Evolutionary conservation across 2,113 vertebrate genomes (phyloP), one percentile per base, ranked within the genome.

Genomic region (Micronycteris hirsuta): DNA sequence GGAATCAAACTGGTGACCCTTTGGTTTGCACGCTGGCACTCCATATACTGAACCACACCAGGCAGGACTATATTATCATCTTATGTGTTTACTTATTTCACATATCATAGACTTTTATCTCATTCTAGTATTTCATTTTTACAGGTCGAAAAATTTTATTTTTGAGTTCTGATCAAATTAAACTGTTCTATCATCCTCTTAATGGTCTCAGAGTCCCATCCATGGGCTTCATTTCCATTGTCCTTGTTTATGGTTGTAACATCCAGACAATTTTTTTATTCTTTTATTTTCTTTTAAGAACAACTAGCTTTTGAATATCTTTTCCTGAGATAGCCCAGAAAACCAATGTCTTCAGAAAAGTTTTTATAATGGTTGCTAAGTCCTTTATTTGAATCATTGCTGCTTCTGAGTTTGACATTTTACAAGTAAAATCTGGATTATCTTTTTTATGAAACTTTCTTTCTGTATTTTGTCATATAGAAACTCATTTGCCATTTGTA

Each of bases 401-500:
- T 74, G 22, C 82, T 54, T 86, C 36, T 19, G 26, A 81, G 6
- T 33, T 63, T 81, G 14, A 28, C 36, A 91, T 70, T 81, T 81
- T n/a, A n/a, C 87, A 54, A 88, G 80, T 73, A 83, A 61, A 65
- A 58, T 87, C 65, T 77, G 15, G 11, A 86, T 92, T 93, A 71
- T 36, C 22, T 24, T 86, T 71, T 78, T 8, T 54, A 76, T 78
- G 28, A 15, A 68, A 56, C 47, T 84, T 77, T 52, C 52, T 83
- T 84, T 73, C 28, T 92, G 31, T 45, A 41, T 82, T 71, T 78
- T 92, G 63, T 92, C 65, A 80, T 58, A 78, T 31, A 91, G 80
- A 93, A 89, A 83, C 36, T 74, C 28, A 80, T 78, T 93, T 95
- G 47, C 47, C 78, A 73, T 94, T 94, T 93, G 91, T 91, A 86